Evolutionary conservation across 2,113 vertebrate species (phyloP).

Genomic region (Triplophysa tibetana): DNA sequence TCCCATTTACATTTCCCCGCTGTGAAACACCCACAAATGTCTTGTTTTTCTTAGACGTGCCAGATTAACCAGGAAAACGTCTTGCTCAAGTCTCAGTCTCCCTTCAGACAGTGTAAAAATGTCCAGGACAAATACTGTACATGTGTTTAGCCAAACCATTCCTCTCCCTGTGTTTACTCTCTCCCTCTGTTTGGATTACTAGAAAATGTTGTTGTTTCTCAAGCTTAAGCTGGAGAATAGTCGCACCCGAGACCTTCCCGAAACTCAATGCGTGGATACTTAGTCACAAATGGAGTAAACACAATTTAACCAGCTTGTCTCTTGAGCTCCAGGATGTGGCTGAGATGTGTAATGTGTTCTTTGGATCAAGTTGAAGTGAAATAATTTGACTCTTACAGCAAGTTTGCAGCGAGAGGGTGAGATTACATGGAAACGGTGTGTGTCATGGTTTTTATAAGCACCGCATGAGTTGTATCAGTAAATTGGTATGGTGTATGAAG

Average conservation of each 20-base stretch:
- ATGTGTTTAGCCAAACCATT: background rate
- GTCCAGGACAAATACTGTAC: slow-evolving; percentile 12
- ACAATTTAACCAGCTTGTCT: background rate
- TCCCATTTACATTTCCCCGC: slow-evolving; percentile 26
- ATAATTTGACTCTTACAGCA: background rate
- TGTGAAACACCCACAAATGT: slow-evolving; percentile 30
- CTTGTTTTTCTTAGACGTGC: slow-evolving; percentile 36
- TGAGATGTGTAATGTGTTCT: background rate
- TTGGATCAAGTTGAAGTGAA: slow-evolving; percentile 9
- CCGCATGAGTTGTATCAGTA: background rate
- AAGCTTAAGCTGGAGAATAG: slow-evolving; percentile 1
- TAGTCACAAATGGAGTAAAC: slow-evolving; percentile 40
- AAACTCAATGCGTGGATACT: slow-evolving; percentile 31
- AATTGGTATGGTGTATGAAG: background rate
- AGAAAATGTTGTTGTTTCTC: slow-evolving; percentile 17
- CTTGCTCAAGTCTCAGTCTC: background rate
- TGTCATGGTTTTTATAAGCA: slow-evolving; percentile 17
- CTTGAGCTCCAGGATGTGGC: background rate
- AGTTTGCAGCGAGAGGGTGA: background rate
- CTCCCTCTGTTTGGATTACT: background rate
- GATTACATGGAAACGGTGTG: background rate
- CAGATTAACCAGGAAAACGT: background rate
- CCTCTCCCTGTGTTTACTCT: background rate
- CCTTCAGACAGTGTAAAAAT: slow-evolving; percentile 27
- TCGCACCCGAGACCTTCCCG: slow-evolving; percentile 20